A percentile compares a stretch with the other conserved stretches of the same genome.
Evolutionary conservation across 2,888 invertebrate species (phyloP).

Genomic region (Andrena fulva): DNA sequence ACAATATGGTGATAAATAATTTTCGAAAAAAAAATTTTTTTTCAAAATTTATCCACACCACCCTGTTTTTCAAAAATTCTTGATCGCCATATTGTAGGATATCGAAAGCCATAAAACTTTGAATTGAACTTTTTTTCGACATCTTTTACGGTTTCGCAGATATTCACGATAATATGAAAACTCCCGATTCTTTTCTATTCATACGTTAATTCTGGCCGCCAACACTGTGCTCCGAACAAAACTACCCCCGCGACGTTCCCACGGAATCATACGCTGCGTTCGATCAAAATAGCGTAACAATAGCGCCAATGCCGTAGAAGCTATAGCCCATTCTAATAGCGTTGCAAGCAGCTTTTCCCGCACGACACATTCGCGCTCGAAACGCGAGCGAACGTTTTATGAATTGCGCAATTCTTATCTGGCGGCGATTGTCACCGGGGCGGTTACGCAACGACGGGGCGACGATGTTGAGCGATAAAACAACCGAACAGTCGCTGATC

Average conservation of each 20-base stretch:
- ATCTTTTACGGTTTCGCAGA: too few species aligned
- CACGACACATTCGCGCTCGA: neutral
- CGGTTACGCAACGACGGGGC: slow-evolving; percentile 26
- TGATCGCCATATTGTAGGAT: too few species aligned
- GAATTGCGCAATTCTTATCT: slow-evolving; percentile 43
- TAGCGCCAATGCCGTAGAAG: neutral
- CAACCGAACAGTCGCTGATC: neutral
- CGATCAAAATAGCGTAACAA: neutral
- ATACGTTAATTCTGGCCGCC: neutral
- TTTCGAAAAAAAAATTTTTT: too few species aligned
- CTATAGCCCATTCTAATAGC: neutral
- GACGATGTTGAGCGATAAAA: slow-evolving; percentile 38
- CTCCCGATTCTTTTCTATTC: neutral
- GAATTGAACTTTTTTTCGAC: too few species aligned
- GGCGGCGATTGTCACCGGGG: slow-evolving; percentile 10
- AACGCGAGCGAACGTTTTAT: slow-evolving; percentile 10
- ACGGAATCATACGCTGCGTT: neutral
- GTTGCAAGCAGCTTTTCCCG: neutral
- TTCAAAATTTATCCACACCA: too few species aligned
- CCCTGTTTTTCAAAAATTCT: too few species aligned
- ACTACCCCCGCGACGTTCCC: neutral
- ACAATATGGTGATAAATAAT: too few species aligned
- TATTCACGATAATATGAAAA: too few species aligned
- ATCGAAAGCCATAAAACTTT: too few species aligned
- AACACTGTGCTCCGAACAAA: neutral